These are phyloP conservation scores for Etheostoma spectabile DNA, from an alignment of 2,113 vertebrate species.

Conservation along the genomic window DNA sequence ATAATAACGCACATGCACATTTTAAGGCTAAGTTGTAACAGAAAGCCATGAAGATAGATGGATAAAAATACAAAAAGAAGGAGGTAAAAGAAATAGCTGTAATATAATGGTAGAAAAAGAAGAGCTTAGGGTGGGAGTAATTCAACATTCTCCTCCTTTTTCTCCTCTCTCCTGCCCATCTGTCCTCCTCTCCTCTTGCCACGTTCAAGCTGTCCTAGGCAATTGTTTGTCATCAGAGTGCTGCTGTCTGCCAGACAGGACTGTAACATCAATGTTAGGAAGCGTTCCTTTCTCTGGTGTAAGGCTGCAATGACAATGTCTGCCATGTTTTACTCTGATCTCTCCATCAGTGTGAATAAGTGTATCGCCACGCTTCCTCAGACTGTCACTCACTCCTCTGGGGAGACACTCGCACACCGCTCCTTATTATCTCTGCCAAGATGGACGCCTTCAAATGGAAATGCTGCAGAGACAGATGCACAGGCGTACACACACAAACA, in stretches of 20 bases:
- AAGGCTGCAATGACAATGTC: conserved; percentile 78
- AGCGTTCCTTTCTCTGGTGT: conserved; percentile 72
- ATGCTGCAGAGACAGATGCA: conserved; percentile 55
- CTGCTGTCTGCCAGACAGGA: conserved; percentile 62
- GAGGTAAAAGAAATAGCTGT: background rate
- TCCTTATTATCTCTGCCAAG: conserved; percentile 70
- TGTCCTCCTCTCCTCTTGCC: conserved; percentile 20
- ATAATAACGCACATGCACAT: background rate
- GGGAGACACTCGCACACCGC: conserved; percentile 60
- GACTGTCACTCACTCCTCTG: conserved; percentile 82
- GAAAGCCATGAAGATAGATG: background rate
- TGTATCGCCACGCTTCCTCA: conserved; percentile 65
- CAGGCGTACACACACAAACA: conserved; percentile 19
- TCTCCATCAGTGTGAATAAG: conserved; percentile 83
- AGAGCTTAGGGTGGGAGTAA: conserved; percentile 13
- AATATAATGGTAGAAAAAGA: conserved; percentile 19
- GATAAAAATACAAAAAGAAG: background rate
- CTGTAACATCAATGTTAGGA: conserved; percentile 65
- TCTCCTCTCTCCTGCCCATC: conserved; percentile 39
- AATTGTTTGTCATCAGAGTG: conserved; percentile 65
- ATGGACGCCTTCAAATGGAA: conserved; percentile 73
- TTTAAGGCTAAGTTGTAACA: background rate
- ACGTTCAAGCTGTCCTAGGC: conserved; percentile 46
- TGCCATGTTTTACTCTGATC: conserved; percentile 84
- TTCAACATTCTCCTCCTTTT: conserved; percentile 15